Evolutionary conservation across 2,113 vertebrate genomes (phyloP).

Genomic region (Ramphastos sulfuratus): DNA sequence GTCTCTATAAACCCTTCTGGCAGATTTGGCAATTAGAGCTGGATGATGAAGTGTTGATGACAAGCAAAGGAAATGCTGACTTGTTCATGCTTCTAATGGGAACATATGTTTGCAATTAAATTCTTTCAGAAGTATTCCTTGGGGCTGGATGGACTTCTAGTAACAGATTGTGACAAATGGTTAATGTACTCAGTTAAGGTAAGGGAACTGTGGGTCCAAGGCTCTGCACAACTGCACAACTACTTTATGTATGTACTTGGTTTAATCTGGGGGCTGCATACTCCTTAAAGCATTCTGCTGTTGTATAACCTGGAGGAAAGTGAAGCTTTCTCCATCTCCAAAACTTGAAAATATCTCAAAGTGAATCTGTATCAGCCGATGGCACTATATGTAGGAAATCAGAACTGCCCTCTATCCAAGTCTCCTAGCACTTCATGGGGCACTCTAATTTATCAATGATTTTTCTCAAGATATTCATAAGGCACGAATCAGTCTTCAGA

Average conservation of each 20-base stretch:
- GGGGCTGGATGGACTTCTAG: background rate
- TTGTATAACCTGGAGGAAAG: background rate
- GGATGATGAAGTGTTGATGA: background rate
- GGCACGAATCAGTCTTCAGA: background rate
- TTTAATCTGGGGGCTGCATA: background rate
- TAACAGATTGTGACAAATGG: background rate
- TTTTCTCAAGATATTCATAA: background rate
- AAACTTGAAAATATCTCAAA: background rate
- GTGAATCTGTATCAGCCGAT: background rate
- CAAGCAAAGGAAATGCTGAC: background rate
- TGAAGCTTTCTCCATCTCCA: background rate
- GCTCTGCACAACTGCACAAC: too few species aligned
- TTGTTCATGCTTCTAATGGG: background rate
- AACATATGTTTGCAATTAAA: slow-evolving; percentile 6
- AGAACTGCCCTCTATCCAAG: background rate
- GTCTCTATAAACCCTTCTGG: background rate
- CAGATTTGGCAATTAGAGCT: background rate
- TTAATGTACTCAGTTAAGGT: background rate
- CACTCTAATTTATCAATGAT: background rate
- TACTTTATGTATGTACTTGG: background rate
- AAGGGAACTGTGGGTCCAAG: background rate
- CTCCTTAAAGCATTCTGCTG: background rate
- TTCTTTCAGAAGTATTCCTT: background rate
- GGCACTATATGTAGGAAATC: background rate
- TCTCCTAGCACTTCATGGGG: background rate